Conservation (phyloP, 2,797 vertebrate genomes). For the Clarias fuscus region DNA sequence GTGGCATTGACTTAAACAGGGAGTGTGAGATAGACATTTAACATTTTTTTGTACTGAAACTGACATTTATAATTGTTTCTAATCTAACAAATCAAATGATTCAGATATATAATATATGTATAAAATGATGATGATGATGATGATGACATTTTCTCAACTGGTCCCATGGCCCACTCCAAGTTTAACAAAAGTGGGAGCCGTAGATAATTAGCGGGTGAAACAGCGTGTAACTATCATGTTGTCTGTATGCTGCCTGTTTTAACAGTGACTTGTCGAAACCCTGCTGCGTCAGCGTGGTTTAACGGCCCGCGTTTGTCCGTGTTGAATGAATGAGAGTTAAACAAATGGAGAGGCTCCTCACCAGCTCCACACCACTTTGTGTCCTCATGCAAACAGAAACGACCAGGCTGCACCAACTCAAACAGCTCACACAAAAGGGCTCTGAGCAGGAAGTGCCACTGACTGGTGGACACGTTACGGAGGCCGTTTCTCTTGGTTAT, state of each 20-base stretch:
- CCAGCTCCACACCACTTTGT: conserved; percentile 54
- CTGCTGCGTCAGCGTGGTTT: conserved; percentile 71
- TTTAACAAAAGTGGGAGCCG: background rate
- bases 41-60: background rate
- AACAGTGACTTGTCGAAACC: conserved; percentile 74
- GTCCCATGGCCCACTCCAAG: background rate
- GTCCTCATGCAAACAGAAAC: conserved; percentile 61
- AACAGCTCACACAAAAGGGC: conserved; percentile 62
- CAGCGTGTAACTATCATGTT: background rate
- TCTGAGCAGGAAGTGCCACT: conserved; percentile 59
- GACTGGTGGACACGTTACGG: conserved; percentile 43
- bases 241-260: conserved; percentile 12
- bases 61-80: background rate
- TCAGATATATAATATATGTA: background rate
- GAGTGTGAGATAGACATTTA: conserved; percentile 16
- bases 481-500: conserved; percentile 24
- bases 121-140: background rate
- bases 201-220: background rate
- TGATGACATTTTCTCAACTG: background rate
- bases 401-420: conserved; percentile 62
- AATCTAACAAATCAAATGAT: background rate
- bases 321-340: conserved; percentile 75
- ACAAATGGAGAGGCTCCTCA: conserved; percentile 76
- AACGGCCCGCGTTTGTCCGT: conserved; percentile 78
- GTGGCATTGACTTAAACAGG: conserved; percentile 51